phyloP scores from a whole-genome alignment of 2,888 invertebrate genomes.

The Augochlorella aurata region DNA sequence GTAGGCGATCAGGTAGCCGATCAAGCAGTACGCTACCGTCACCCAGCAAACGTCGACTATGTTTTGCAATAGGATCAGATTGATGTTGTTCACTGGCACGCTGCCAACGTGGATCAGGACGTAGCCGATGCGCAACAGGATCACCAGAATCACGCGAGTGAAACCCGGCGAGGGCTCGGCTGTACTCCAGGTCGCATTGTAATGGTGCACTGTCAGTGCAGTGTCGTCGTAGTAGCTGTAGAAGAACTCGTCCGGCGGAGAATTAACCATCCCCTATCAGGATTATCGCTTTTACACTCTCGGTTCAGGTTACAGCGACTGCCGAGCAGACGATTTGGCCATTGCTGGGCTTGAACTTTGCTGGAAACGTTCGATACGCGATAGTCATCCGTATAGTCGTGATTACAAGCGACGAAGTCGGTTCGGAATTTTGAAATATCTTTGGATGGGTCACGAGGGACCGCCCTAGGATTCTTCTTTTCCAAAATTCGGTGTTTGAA shows the following conservation, averaged over 20 bases:
- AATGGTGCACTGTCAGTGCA: accelerated
- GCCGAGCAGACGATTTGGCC: neutral
- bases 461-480: too few species aligned
- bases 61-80: constrained; percentile 78
- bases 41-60: constrained; percentile 75
- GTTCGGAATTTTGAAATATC: too few species aligned
- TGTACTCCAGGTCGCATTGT: neutral
- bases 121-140: constrained; percentile 77
- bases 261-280: constrained; percentile 21
- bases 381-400: neutral
- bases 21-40: constrained; percentile 72
- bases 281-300: neutral
- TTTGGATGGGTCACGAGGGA: too few species aligned
- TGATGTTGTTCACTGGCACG: constrained; percentile 78
- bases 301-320: neutral
- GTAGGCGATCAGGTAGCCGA: constrained; percentile 77
- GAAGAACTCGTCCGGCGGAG: constrained; percentile 14
- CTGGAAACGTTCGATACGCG: neutral
- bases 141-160: constrained; percentile 62
- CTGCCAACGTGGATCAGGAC: constrained; percentile 78
- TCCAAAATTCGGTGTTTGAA: too few species aligned
- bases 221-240: constrained; percentile 32
- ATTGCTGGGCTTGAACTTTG: neutral
- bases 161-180: neutral
- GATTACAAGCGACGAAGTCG: too few species aligned